Percentiles rank a stretch among this genome's conserved stretches.
These are phyloP conservation scores for Dusona sp. DNA, from an alignment of 2,888 invertebrate species.

Conservation along the genomic window DNA sequence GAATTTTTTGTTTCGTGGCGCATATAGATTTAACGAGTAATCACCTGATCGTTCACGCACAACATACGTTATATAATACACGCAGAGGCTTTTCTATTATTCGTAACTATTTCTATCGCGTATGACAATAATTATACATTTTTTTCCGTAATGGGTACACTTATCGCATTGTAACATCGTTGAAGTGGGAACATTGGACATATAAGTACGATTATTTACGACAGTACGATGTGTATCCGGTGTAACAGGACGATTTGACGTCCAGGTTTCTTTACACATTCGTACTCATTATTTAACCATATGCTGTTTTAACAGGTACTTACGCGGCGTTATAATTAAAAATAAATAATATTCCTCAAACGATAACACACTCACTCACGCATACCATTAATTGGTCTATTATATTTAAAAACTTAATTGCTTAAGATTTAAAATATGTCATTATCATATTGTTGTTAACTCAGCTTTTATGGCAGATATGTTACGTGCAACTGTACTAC, in stretches of 20 bases:
- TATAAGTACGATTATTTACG: slow-evolving; percentile 19
- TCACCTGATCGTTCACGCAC: slow-evolving; percentile 19
- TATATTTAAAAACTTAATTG: slow-evolving; percentile 40
- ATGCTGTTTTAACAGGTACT: slow-evolving; percentile 62
- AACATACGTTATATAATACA: slow-evolving; percentile 12
- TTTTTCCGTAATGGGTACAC: slow-evolving; percentile 1
- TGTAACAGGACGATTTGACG: slow-evolving; percentile 27
- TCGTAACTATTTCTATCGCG: slow-evolving; percentile 7
- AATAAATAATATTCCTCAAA: slow-evolving; percentile 63
- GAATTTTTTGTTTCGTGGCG: slow-evolving; percentile 8
- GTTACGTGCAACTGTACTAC: not conserved
- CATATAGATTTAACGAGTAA: slow-evolving; percentile 19
- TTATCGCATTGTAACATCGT: slow-evolving; percentile 16
- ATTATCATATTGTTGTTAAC: slow-evolving; percentile 33
- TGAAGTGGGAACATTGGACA: slow-evolving; percentile 25
- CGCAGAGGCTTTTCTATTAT: slow-evolving; percentile 10
- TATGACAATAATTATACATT: slow-evolving; percentile 22
- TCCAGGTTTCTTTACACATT: slow-evolving; percentile 31
- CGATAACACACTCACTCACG: slow-evolving; percentile 22
- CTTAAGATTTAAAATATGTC: slow-evolving; percentile 43
- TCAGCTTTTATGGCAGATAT: slow-evolving; percentile 18
- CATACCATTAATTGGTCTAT: slow-evolving; percentile 50
- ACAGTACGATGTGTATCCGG: slow-evolving; percentile 33
- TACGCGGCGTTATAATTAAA: slow-evolving; percentile 55
- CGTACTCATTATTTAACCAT: slow-evolving; percentile 34